Evolutionary conservation across 2,797 vertebrate species (phyloP).

Genomic region (Oryzias sinensis): DNA sequence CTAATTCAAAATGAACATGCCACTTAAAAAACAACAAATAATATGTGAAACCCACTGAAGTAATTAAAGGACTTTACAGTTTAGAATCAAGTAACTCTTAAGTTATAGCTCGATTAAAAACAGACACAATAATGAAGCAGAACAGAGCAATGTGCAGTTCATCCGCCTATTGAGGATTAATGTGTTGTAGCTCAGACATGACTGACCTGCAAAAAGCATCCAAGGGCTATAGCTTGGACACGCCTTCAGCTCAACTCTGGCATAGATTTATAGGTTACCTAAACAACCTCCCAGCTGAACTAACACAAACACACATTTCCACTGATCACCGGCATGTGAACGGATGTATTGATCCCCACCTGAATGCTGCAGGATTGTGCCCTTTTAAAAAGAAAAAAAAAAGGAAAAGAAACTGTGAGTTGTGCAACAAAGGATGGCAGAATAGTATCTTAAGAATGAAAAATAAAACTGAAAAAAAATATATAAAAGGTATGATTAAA

Average conservation of each 20-base stretch:
- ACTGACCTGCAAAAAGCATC: conserved; percentile 38
- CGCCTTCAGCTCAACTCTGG: conserved; percentile 51
- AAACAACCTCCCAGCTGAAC: conserved; percentile 70
- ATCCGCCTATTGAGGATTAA: conserved; percentile 58
- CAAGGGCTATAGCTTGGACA: conserved; percentile 48
- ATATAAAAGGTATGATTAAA: background rate
- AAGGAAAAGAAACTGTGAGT: background rate
- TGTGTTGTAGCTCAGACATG: conserved; percentile 51
- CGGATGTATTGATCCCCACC: background rate
- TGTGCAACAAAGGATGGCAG: background rate
- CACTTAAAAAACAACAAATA: background rate
- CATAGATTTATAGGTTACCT: conserved; percentile 41
- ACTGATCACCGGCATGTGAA: conserved; percentile 9
- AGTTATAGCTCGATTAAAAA: conserved; percentile 6
- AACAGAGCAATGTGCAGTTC: conserved; percentile 38
- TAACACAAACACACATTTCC: conserved; percentile 33
- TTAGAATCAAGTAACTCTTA: conserved; percentile 32
- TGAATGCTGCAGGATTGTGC: background rate
- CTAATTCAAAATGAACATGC: conserved; percentile 13
- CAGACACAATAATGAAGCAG: conserved; percentile 20
- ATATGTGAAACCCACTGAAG: conserved; percentile 4
- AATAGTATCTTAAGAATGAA: background rate
- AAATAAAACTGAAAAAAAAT: background rate
- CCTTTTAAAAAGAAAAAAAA: too few relatives aligned
- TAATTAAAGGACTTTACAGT: conserved; percentile 32